Percentiles rank a stretch among this genome's conserved stretches.
Conservation (phyloP, 2,888 invertebrate species). For the Apantesis nais region DNA sequence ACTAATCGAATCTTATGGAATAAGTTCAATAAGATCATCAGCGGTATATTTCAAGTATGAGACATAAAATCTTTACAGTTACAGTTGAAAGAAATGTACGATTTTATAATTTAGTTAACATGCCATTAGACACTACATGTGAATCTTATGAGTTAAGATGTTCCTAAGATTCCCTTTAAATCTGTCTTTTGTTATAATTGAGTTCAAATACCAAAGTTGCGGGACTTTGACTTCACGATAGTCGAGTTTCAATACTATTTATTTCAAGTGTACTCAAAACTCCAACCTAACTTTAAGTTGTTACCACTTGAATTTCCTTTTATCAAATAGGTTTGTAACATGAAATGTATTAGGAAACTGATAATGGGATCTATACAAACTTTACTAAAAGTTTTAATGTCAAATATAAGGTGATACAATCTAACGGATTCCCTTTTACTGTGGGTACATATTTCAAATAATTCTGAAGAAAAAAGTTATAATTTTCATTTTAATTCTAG, state of each 20-base stretch:
- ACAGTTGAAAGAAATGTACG: neutral
- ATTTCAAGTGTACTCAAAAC: constrained; percentile 38
- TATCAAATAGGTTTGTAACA: constrained; percentile 25
- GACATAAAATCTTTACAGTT: neutral
- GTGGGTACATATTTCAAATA: too few species aligned
- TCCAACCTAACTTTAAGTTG: constrained; percentile 25
- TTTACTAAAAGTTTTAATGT: neutral
- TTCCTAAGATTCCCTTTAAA: constrained; percentile 19
- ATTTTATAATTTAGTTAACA: neutral
- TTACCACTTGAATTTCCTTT: constrained; percentile 29
- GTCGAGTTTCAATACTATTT: constrained; percentile 35
- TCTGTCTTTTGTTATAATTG: constrained; percentile 30
- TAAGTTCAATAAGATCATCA: neutral
- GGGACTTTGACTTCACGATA: constrained; percentile 15
- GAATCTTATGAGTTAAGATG: constrained; percentile 19
- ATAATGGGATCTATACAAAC: neutral
- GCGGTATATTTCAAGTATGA: neutral
- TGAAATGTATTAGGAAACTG: constrained; percentile 23
- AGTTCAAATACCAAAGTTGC: constrained; percentile 26
- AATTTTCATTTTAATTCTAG: too few species aligned
- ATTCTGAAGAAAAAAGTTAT: too few species aligned
- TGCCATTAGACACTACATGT: neutral
- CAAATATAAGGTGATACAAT: neutral
- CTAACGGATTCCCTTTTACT: too few species aligned
- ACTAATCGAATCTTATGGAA: too few species aligned